These are phyloP conservation scores for Nylanderia fulva DNA, from an alignment of 1,140 invertebrate species.

Conservation along the genomic window DNA sequence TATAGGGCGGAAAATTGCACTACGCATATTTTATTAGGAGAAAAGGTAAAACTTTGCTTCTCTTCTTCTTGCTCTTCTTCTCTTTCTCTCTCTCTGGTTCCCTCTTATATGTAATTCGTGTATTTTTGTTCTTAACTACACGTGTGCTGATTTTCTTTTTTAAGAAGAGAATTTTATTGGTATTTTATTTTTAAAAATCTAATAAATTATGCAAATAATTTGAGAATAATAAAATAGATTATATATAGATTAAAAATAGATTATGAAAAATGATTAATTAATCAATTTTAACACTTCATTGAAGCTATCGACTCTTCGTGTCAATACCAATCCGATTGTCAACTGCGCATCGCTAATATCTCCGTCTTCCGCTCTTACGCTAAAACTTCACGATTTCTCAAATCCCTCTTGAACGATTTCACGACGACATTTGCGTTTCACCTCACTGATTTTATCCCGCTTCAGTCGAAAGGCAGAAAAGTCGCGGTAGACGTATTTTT, in stretches of 20 bases:
- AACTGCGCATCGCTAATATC: background rate
- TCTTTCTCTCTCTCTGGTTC: background rate
- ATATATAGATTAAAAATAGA: background rate
- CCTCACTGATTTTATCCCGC: conserved; percentile 65
- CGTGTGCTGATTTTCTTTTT: no score
- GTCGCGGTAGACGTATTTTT: conserved; percentile 39
- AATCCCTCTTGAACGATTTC: conserved; percentile 64
- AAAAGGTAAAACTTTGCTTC: background rate
- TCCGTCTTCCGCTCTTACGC: background rate
- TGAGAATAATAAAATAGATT: no score
- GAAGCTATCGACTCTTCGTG: background rate
- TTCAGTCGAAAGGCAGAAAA: conserved; percentile 55
- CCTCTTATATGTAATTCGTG: no score
- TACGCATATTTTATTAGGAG: background rate
- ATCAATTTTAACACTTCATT: background rate
- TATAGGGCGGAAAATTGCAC: background rate
- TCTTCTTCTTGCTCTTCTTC: background rate
- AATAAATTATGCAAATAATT: no score
- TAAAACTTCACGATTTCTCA: conserved; percentile 47
- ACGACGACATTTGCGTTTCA: conserved; percentile 72
- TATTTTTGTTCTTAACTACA: background rate
- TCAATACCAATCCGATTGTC: conserved; percentile 3
- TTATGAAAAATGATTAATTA: conserved; percentile 4
- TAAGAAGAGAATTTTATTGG: background rate
- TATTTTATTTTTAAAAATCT: background rate